phyloP scores from a whole-genome alignment of 2,888 invertebrate genomes.

The Lymantria monacha region DNA sequence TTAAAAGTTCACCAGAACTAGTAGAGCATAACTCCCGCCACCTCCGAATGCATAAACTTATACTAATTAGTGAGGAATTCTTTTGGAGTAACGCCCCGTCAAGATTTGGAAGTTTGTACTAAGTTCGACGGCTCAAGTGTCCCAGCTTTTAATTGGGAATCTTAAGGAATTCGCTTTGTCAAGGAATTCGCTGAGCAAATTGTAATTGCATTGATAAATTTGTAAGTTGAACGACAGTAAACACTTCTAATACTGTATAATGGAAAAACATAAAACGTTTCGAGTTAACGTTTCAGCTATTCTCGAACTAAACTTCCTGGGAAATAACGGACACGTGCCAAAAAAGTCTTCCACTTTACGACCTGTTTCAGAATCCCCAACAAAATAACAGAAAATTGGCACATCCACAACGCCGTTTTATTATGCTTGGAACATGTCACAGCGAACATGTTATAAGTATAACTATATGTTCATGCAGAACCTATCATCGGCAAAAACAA shows the following conservation, averaged over 20 bases:
- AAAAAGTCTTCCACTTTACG: slow-evolving; percentile 30
- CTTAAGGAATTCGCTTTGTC: slow-evolving; percentile 74
- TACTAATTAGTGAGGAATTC: slow-evolving; percentile 78
- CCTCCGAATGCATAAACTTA: slow-evolving; percentile 76
- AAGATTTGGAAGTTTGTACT: slow-evolving; percentile 72
- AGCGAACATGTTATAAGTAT: slow-evolving; percentile 15
- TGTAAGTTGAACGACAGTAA: slow-evolving; percentile 27
- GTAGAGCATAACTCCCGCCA: slow-evolving; percentile 42
- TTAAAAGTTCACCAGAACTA: slow-evolving; percentile 69
- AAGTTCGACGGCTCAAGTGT: slow-evolving; percentile 68
- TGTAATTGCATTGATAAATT: slow-evolving; percentile 56
- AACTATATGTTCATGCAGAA: slow-evolving; percentile 24
- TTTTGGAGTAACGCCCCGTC: slow-evolving; percentile 61
- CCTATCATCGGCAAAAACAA: slow-evolving; percentile 36
- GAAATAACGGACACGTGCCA: slow-evolving; percentile 33
- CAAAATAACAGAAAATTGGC: slow-evolving; percentile 34
- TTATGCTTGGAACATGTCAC: slow-evolving; percentile 19
- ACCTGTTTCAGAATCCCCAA: slow-evolving; percentile 15
- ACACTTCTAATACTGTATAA: slow-evolving; percentile 30
- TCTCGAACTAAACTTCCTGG: slow-evolving; percentile 13
- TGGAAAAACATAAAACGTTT: slow-evolving; percentile 25
- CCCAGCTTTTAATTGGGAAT: slow-evolving; percentile 78
- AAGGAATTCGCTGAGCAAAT: slow-evolving; percentile 66
- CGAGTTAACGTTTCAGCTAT: slow-evolving; percentile 21
- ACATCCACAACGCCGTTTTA: slow-evolving; percentile 26